phyloP scores from a whole-genome alignment of 1,140 invertebrate genomes.

The Pygmarrhopalites habei region DNA sequence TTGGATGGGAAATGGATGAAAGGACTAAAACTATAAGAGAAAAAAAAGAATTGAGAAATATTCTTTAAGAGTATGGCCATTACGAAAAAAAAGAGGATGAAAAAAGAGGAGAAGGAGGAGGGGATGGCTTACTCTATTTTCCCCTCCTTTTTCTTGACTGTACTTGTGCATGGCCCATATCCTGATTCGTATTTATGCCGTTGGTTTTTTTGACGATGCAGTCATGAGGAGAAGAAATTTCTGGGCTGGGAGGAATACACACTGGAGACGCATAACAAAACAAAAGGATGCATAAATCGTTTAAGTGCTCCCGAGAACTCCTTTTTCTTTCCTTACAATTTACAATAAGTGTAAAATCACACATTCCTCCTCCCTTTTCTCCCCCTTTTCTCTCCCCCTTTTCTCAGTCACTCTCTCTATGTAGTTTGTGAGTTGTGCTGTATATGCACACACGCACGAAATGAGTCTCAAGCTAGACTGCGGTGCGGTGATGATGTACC shows the following conservation, averaged over 20 bases:
- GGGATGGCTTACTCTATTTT: no score
- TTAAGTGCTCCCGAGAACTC: neutral
- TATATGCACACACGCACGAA: no score
- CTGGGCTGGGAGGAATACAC: neutral
- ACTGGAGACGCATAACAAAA: neutral
- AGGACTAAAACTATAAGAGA: neutral
- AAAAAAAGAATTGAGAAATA: neutral
- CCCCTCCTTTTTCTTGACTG: no score
- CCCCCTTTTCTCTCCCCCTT: neutral
- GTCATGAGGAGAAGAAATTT: neutral
- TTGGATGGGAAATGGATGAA: neutral
- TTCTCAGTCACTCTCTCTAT: no score
- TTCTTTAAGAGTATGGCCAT: neutral
- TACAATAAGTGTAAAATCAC: neutral
- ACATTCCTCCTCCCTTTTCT: neutral
- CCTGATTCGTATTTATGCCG: neutral
- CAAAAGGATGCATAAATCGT: neutral
- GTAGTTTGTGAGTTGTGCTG: no score
- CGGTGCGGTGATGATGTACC: no score
- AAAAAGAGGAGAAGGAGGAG: no score
- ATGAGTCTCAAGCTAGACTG: no score
- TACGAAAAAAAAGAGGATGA: no score
- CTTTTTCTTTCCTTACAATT: neutral
- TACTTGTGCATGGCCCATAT: neutral
- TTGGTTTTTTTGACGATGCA: neutral